phyloP scores from a whole-genome alignment of 2,797 vertebrate species.

The Aulostomus chinensis region DNA sequence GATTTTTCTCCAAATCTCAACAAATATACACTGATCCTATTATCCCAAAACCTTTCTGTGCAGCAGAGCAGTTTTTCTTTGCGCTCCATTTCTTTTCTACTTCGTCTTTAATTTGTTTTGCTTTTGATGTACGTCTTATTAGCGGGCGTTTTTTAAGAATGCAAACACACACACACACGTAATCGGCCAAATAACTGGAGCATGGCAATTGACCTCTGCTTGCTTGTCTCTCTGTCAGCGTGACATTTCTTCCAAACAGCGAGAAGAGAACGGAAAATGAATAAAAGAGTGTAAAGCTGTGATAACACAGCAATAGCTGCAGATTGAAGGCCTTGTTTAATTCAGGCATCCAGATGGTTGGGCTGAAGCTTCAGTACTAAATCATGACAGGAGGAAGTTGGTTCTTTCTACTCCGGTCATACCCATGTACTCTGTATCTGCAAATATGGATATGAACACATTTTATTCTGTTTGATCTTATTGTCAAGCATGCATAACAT shows the following conservation, averaged over 20 bases:
- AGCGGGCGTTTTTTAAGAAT: conserved; percentile 5
- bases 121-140: neutral
- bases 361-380: conserved; percentile 10
- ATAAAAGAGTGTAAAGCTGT: conserved; percentile 19
- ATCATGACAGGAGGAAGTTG: conserved; percentile 16
- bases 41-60: conserved; percentile 3
- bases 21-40: too few species aligned
- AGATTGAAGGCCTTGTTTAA: conserved; percentile 35
- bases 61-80: neutral
- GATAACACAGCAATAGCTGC: conserved; percentile 16
- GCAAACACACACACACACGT: conserved; percentile 14
- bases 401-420: neutral
- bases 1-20: too few species aligned
- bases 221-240: conserved; percentile 7
- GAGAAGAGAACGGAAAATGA: conserved; percentile 24
- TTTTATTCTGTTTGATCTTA: neutral
- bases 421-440: neutral
- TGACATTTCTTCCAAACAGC: conserved; percentile 12
- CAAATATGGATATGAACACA: neutral
- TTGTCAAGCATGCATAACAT: neutral
- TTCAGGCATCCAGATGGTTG: conserved; percentile 45
- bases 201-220: conserved; percentile 23
- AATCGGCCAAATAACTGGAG: conserved; percentile 27
- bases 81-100: neutral
- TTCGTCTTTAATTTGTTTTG: neutral